Conservation (phyloP, 2,797 vertebrate species). For the Peromyscus nudipes region DNA sequence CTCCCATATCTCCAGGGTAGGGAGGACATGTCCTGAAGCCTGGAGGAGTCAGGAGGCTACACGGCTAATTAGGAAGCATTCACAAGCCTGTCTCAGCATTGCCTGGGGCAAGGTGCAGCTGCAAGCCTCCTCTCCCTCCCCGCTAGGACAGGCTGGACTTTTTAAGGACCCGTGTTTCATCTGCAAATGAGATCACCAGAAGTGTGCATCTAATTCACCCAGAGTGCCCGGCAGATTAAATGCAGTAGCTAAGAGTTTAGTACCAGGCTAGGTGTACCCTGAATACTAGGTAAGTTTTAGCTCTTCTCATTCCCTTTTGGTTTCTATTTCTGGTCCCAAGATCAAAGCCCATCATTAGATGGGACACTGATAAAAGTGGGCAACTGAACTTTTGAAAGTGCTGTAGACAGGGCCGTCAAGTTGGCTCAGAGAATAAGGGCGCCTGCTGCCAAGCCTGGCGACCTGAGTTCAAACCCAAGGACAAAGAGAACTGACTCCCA, state of each 20-base stretch:
- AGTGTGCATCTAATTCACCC: not conserved
- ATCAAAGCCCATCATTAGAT: not conserved
- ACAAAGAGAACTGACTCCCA: not conserved
- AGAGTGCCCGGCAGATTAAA: not conserved
- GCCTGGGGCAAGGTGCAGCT: not conserved
- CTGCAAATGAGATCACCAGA: not conserved
- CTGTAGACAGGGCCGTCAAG: not conserved
- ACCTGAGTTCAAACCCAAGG: not conserved
- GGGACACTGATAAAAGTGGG: not conserved
- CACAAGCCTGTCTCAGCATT: not conserved
- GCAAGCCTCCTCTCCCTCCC: rapidly evolving
- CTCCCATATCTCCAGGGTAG: not conserved
- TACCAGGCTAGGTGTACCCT: not conserved
- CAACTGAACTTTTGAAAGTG: not conserved
- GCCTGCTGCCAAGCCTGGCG: not conserved
- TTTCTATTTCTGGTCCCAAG: not conserved
- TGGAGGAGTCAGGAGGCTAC: not conserved
- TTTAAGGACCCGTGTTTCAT: not conserved
- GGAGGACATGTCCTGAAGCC: not conserved
- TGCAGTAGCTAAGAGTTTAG: not conserved
- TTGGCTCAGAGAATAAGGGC: not conserved
- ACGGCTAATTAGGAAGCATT: not conserved
- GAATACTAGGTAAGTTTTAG: not conserved
- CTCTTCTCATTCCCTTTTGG: not conserved
- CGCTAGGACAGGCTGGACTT: not conserved